Conservation (phyloP, 2,113 vertebrate genomes). For the Clarias gariepinus region DNA sequence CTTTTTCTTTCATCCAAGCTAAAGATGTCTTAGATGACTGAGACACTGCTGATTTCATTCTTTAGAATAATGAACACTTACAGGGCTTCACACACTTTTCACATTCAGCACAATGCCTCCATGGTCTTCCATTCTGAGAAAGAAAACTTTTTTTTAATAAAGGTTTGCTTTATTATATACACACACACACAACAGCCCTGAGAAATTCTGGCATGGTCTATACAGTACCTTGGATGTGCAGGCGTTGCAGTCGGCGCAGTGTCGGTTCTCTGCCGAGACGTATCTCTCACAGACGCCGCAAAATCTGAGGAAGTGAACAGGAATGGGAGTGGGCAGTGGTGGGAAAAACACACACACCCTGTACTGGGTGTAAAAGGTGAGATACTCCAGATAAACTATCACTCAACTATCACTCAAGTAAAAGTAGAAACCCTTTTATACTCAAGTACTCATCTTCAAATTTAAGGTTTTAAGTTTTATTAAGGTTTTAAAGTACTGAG, state of each 20-base stretch:
- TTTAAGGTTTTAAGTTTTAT: no score
- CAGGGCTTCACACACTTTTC: slow-evolving; percentile 92
- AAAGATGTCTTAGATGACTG: background rate
- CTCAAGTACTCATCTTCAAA: no score
- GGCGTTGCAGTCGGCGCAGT: slow-evolving; percentile 83
- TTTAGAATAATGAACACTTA: slow-evolving; percentile 66
- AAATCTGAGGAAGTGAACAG: slow-evolving; percentile 71
- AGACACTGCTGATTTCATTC: background rate
- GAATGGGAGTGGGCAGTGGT: no score
- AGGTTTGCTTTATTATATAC: background rate
- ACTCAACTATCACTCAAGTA: no score
- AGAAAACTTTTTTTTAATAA: no score
- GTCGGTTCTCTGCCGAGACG: slow-evolving; percentile 83
- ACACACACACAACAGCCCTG: background rate
- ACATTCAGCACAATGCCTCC: slow-evolving; percentile 88
- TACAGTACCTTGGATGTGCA: slow-evolving; percentile 91
- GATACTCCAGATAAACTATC: no score
- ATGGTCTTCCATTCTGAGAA: slow-evolving; percentile 85
- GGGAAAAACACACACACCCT: no score
- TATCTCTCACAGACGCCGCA: slow-evolving; percentile 83
- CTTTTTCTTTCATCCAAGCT: background rate
- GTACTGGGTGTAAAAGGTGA: no score
- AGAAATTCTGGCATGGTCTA: slow-evolving; percentile 26
- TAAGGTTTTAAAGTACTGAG: no score
- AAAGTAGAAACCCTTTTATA: no score